phyloP scores from a whole-genome alignment of 2,113 vertebrate genomes.

The Hucho hucho region DNA sequence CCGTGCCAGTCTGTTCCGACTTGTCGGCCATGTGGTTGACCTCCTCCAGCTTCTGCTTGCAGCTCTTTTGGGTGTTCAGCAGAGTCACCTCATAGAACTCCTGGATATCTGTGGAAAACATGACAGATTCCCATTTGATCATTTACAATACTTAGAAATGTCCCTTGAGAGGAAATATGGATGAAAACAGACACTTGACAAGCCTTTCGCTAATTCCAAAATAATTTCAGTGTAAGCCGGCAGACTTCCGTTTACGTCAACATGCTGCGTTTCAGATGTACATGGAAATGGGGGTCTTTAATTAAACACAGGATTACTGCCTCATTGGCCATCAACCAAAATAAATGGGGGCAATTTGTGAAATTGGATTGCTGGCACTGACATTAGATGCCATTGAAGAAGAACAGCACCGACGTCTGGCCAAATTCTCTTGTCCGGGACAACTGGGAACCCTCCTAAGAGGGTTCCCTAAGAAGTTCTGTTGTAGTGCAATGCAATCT shows the following conservation, averaged over 20 bases:
- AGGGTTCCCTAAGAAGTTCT: no score
- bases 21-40: conserved; percentile 84
- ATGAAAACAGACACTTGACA: background rate
- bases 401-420: no score
- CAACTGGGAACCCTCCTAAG: no score
- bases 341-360: conserved; percentile 15
- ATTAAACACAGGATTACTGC: conserved; percentile 34
- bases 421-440: no score
- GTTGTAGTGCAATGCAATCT: no score
- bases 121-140: no score
- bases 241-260: background rate
- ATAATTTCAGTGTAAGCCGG: background rate
- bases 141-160: background rate
- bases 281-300: conserved; percentile 15
- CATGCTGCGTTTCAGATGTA: background rate
- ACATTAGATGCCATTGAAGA: background rate
- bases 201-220: background rate
- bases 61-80: conserved; percentile 88
- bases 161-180: no score
- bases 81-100: conserved; percentile 95
- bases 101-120: conserved; percentile 85
- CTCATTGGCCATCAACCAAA: conserved; percentile 21
- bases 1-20: conserved; percentile 79
- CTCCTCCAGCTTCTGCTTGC: conserved; percentile 89
- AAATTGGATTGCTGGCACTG: background rate